Conservation (phyloP, 2,113 vertebrate species). For the Sphaerodactylus townsendi region DNA sequence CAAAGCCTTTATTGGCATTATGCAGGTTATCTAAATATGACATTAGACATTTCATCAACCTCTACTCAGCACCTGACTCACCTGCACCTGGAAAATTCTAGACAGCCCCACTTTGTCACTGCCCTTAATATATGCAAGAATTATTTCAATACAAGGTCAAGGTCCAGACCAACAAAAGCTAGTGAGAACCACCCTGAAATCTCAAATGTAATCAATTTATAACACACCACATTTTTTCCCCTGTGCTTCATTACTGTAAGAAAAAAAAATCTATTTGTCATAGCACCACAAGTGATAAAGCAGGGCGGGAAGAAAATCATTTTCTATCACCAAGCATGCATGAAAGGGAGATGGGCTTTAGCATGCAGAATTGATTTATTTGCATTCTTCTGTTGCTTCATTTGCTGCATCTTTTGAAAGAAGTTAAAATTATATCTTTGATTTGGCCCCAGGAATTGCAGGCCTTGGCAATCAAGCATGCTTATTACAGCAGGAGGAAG, state of each 20-base stretch:
- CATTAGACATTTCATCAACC: too few species aligned
- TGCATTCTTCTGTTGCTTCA: conserved; percentile 70
- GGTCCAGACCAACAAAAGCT: conserved; percentile 63
- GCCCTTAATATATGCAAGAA: conserved; percentile 54
- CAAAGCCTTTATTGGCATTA: too few species aligned
- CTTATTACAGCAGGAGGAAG: conserved; percentile 59
- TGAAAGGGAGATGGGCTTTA: conserved; percentile 66
- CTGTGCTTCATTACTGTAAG: conserved; percentile 72
- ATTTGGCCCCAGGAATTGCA: conserved; percentile 68
- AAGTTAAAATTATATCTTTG: conserved; percentile 68
- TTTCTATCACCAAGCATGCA: conserved; percentile 52
- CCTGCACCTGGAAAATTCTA: not conserved
- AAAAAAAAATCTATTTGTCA: conserved; percentile 73
- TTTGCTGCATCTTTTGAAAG: conserved; percentile 63
- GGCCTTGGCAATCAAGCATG: conserved; percentile 67
- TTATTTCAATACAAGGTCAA: conserved; percentile 63
- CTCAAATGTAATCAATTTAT: conserved; percentile 70
- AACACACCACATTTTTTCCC: conserved; percentile 68
- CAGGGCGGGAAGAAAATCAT: conserved; percentile 39
- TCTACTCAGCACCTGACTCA: too few species aligned
- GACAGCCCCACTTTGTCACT: conserved; percentile 45
- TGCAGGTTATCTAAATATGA: too few species aligned
- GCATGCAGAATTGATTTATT: conserved; percentile 76
- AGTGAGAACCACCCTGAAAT: conserved; percentile 72
- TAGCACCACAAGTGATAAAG: conserved; percentile 65